Conservation (phyloP, 2,888 invertebrate species). For the Dasysyrphus tricinctus region DNA sequence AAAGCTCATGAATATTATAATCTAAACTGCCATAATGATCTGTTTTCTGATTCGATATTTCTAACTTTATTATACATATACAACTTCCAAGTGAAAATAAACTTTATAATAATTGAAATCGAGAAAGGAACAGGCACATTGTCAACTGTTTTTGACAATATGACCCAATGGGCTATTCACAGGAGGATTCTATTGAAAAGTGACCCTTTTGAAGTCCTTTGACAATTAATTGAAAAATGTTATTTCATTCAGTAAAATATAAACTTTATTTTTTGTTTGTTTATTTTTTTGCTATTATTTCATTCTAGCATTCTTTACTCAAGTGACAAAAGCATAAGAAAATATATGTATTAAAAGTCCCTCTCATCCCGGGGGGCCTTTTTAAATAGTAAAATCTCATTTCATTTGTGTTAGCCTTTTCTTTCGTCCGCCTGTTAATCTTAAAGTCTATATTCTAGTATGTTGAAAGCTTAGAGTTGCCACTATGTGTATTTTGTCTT, state of each 20-base stretch:
- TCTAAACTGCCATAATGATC: conserved; percentile 12
- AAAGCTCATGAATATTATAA: conserved; percentile 9
- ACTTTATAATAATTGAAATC: conserved; percentile 63
- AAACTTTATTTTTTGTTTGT: conserved; percentile 1
- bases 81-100: conserved; percentile 48
- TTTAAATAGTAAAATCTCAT: conserved; percentile 67
- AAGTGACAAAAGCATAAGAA: conserved; percentile 41
- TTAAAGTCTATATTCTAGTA: conserved; percentile 24
- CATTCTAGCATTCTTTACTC: background rate
- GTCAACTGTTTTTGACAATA: conserved; percentile 36
- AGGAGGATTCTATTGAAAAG: conserved; percentile 33
- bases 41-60: conserved; percentile 9
- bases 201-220: conserved; percentile 42
- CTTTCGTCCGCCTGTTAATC: conserved; percentile 40
- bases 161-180: conserved; percentile 34
- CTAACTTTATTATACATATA: conserved; percentile 9
- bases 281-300: background rate
- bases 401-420: conserved; percentile 52
- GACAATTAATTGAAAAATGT: conserved; percentile 38
- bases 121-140: conserved; percentile 14
- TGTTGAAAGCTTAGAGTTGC: conserved; percentile 7
- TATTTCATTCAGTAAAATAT: conserved; percentile 27
- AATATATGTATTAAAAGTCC: conserved; percentile 8
- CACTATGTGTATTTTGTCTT: background rate
- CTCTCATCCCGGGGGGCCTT: background rate